phyloP scores from a whole-genome alignment of 2,797 vertebrate species.

The Eulemur albifrons region DNA sequence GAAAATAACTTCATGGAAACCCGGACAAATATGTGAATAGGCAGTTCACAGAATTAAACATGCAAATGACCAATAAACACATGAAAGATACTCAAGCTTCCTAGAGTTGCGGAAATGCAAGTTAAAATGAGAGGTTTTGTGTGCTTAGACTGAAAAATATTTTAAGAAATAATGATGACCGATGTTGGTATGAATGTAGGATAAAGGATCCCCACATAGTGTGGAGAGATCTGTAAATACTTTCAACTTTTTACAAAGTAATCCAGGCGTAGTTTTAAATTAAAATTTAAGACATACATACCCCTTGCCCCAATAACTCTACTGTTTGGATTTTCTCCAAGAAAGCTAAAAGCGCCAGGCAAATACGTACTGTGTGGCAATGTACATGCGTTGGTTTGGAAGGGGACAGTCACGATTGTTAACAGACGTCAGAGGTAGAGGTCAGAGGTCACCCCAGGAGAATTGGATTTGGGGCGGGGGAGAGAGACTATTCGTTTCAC shows the following conservation, averaged over 20 bases:
- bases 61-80: neutral
- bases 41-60: neutral
- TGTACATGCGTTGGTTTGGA: fast-evolving
- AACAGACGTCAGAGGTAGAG: neutral
- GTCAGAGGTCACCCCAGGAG: neutral
- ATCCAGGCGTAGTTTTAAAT: neutral
- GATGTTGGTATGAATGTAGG: neutral
- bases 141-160: neutral
- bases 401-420: neutral
- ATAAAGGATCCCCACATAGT: neutral
- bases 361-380: fast-evolving
- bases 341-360: neutral
- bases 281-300: neutral
- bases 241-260: neutral
- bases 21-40: neutral
- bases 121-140: neutral
- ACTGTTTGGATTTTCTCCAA: neutral
- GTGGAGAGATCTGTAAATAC: neutral
- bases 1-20: neutral
- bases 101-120: neutral
- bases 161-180: neutral
- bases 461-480: fast-evolving
- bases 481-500: neutral
- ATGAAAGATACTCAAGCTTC: no score
- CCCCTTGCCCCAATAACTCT: neutral